Conservation (phyloP, 2,113 vertebrate species). For the Ameiurus melas region DNA sequence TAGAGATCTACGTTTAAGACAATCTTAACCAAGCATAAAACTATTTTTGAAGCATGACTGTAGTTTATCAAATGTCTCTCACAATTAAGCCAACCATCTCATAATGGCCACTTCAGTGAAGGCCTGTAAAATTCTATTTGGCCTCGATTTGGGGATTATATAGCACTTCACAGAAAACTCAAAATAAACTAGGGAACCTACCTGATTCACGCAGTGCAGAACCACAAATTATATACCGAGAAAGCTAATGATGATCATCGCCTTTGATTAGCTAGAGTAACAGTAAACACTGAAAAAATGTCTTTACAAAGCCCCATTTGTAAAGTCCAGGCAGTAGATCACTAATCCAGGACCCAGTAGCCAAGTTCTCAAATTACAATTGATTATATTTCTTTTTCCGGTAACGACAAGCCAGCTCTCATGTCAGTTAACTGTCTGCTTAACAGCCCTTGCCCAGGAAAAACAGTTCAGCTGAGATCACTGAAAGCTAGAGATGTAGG, state of each 20-base stretch:
- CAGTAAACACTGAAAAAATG: neutral
- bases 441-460: neutral
- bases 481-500: conserved; percentile 5
- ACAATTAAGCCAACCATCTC: neutral
- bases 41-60: neutral
- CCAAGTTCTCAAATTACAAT: neutral
- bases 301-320: neutral
- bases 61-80: neutral
- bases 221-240: neutral
- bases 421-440: neutral
- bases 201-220: conserved; percentile 35
- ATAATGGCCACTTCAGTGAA: neutral
- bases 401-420: neutral
- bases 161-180: neutral
- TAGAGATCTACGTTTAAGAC: neutral
- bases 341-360: neutral
- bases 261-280: neutral
- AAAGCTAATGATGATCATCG: conserved; percentile 3
- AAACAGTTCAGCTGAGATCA: conserved; percentile 4
- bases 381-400: conserved; percentile 2
- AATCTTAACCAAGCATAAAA: neutral
- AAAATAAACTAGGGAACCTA: conserved; percentile 37
- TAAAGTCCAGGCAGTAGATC: neutral
- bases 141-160: conserved; percentile 22
- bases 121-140: neutral